phyloP scores from a whole-genome alignment of 2,797 vertebrate species.

The Gallinago solitaria region DNA sequence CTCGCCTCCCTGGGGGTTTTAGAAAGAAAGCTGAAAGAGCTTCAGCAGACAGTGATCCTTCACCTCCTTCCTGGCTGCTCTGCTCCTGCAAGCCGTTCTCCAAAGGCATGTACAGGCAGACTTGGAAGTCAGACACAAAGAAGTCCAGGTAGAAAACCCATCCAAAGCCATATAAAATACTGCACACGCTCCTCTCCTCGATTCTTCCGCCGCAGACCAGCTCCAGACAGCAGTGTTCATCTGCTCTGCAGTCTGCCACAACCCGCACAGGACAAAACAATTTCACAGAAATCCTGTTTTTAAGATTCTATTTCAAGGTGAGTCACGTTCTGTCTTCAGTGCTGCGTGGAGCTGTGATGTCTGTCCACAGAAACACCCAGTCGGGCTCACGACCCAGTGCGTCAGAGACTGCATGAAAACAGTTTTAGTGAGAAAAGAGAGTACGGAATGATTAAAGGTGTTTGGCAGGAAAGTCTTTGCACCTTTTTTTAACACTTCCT shows the following conservation, averaged over 20 bases:
- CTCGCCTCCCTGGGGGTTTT: background rate
- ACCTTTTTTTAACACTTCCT: slow-evolving; percentile 21
- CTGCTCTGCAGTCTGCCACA: background rate
- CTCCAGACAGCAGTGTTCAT: background rate
- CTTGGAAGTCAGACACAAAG: background rate
- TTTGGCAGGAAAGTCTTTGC: slow-evolving; percentile 16
- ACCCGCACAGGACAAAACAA: background rate
- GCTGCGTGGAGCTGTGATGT: background rate
- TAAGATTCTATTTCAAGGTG: background rate
- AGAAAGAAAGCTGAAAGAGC: slow-evolving; percentile 10
- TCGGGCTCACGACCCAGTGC: background rate
- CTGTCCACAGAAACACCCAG: slow-evolving; percentile 1
- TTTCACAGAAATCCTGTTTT: background rate
- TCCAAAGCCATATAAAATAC: background rate
- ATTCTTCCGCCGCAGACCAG: background rate
- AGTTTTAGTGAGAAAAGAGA: background rate
- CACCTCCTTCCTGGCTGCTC: slow-evolving; percentile 7
- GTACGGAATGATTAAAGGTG: background rate
- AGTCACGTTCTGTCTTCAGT: background rate
- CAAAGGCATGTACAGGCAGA: background rate
- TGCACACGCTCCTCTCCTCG: background rate
- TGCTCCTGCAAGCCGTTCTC: background rate
- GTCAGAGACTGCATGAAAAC: background rate
- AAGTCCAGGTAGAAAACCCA: background rate
- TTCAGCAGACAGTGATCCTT: slow-evolving; percentile 21